Evolutionary conservation across 2,888 invertebrate genomes (phyloP).

Genomic region (Sepiola atlantica): DNA sequence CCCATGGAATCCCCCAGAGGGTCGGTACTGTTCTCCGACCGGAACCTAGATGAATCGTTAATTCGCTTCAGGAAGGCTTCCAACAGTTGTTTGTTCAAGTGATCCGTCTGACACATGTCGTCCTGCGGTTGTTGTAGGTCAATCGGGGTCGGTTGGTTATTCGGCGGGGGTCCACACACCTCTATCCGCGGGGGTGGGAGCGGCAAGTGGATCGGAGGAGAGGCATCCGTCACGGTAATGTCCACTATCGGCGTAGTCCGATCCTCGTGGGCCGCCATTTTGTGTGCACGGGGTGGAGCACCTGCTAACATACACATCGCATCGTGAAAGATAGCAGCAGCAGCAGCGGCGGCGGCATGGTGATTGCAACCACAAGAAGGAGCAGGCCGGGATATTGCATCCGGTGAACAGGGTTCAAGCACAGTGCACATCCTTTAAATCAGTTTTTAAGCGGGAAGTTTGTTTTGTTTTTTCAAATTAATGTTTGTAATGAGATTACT

Average conservation of each 20-base stretch:
- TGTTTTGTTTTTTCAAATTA: too few relatives aligned
- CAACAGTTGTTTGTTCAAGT: conserved; percentile 46
- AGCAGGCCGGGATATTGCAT: neutral
- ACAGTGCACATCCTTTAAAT: neutral
- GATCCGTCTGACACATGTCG: conserved; percentile 41
- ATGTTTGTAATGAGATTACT: too few relatives aligned
- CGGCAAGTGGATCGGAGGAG: neutral
- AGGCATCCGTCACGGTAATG: neutral
- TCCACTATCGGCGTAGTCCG: conserved; percentile 25
- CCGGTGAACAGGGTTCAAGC: neutral
- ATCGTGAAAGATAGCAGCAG: neutral
- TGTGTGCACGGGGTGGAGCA: conserved; percentile 45
- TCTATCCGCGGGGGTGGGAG: conserved; percentile 42
- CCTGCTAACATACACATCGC: conserved; percentile 36
- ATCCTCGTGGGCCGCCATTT: conserved; percentile 44
- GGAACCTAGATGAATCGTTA: conserved; percentile 42
- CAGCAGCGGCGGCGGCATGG: neutral
- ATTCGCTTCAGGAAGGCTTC: conserved; percentile 44
- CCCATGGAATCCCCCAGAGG: neutral
- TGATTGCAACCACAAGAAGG: neutral
- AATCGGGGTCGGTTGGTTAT: conserved; percentile 24
- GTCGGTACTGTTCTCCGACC: neutral
- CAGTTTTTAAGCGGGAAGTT: too few relatives aligned
- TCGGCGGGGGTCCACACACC: conserved; percentile 44
- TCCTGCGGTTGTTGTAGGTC: conserved; percentile 15